Evolutionary conservation across 1,140 invertebrate species (phyloP).

Genomic region (Drosophila melanica): DNA sequence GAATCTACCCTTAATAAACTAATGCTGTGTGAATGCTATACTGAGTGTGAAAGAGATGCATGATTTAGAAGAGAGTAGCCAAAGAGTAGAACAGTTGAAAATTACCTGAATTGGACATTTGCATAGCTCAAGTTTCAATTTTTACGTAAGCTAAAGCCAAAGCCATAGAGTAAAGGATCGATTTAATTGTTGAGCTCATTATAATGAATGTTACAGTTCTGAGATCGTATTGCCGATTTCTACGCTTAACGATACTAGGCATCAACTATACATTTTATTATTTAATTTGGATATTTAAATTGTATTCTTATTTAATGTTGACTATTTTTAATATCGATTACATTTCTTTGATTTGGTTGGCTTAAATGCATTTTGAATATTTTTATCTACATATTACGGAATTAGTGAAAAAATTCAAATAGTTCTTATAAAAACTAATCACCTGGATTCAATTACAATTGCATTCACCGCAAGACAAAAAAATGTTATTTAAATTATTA

Average conservation of each 20-base stretch:
- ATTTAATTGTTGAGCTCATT: background rate
- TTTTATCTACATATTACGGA: no score
- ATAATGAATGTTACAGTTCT: background rate
- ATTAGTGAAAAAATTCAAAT: no score
- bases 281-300: background rate
- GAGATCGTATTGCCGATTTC: background rate
- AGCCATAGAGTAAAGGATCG: background rate
- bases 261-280: background rate
- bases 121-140: conserved; percentile 21
- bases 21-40: background rate
- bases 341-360: no score
- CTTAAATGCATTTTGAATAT: no score
- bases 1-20: conserved; percentile 49
- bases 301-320: background rate
- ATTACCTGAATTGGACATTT: conserved; percentile 23
- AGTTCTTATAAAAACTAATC: no score
- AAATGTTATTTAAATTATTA: no score
- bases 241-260: background rate
- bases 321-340: no score
- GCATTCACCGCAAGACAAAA: no score
- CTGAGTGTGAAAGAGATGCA: conserved; percentile 29
- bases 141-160: conserved; percentile 4
- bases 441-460: no score
- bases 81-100: background rate
- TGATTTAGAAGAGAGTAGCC: background rate